Evolutionary conservation across 2,797 vertebrate species (phyloP).

Genomic region (Microctenopoma steveboyesi): DNA sequence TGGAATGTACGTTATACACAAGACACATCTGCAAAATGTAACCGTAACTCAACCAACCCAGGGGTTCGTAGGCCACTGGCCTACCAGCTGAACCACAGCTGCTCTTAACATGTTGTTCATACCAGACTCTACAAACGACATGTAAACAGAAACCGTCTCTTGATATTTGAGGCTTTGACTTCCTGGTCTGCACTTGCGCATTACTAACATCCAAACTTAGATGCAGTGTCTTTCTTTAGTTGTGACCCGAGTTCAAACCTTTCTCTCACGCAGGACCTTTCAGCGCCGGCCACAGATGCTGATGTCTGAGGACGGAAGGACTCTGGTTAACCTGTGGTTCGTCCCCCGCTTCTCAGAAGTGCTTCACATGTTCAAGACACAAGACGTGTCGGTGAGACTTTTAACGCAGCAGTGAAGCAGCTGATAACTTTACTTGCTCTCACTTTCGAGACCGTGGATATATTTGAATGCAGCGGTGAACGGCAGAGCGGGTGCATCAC

Average conservation of each 20-base stretch:
- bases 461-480: neutral
- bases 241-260: neutral
- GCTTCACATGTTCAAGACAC: slow-evolving; percentile 79
- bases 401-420: neutral
- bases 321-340: slow-evolving; percentile 83
- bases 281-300: slow-evolving; percentile 55
- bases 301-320: slow-evolving; percentile 78
- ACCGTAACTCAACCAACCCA: no score
- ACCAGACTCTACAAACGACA: no score
- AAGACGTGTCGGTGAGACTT: slow-evolving; percentile 71
- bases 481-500: neutral
- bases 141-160: no score
- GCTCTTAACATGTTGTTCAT: no score
- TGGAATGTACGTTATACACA: no score
- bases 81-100: no score
- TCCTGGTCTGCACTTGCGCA: no score
- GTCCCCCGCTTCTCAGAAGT: slow-evolving; percentile 79
- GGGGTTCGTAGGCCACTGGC: no score
- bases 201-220: no score
- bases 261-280: slow-evolving; percentile 39
- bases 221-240: neutral
- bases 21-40: no score
- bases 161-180: no score
- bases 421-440: neutral
- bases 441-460: neutral